Evolutionary conservation across 2,113 vertebrate genomes (phyloP), one percentile per base, ranked within the genome.

Genomic region (Penelope pileata): DNA sequence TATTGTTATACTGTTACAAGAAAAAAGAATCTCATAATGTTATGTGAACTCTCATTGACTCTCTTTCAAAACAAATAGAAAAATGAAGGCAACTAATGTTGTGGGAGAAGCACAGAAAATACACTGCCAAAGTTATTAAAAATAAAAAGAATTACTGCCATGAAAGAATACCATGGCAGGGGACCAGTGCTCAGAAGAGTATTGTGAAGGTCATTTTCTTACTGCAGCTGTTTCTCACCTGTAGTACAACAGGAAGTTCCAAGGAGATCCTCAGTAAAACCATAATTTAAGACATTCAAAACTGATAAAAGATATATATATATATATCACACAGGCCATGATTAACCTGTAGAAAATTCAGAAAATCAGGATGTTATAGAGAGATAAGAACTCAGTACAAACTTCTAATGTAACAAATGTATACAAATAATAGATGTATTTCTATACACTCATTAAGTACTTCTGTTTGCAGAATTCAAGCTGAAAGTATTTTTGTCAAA

Each of bases 361-460:
- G 29, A 70, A 79, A 70, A 38, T 6, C 32, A 74, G 18, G 50
- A 74, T 30, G 18, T 42, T 67, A 64, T 29, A 62, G 7, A 30
- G 29, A 38, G 3, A 8, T 16, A 43, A 4, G 6, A 60, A 63
- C 68, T 3, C 13, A 64, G n/a, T 6, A 12, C 0, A 1, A 66
- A 42, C 22, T 74, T 85, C 53, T 40, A 72, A 63, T 72, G 19
- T 34, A 67, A 60, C 9, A 51, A 79, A 62, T 48, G 9, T 54
- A 42, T 40, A 32, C 0, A 47, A 54, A 30, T 42, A 62, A 60
- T 36, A 30, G 4, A 30, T 2, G 1, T 26, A 77, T 81, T 60
- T 77, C 2, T 23, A 66, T 24, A 9, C 2, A 43, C 15, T 13
- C 8, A 58, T 58, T 58, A 38, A 67, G 26, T 8, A 47, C 3